A percentile compares a stretch with the other conserved stretches of the same genome.
Evolutionary conservation across 2,113 vertebrate genomes (phyloP).

Genomic region (Phasianus colchicus): DNA sequence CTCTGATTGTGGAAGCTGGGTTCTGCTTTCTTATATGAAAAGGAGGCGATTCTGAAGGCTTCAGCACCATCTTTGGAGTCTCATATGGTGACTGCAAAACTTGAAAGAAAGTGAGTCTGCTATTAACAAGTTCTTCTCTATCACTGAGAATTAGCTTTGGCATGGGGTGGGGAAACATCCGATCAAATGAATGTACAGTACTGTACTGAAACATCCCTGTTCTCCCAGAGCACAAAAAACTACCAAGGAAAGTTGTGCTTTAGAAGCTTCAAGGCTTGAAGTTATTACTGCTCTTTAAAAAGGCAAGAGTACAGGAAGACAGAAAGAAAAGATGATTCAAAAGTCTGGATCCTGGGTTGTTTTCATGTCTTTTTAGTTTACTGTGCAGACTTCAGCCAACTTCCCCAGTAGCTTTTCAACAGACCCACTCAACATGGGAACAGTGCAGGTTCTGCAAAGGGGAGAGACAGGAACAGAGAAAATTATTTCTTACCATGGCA

Average conservation of each 20-base stretch:
- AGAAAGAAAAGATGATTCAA: not conserved
- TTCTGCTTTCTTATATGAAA: not conserved
- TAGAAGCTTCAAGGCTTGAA: not conserved
- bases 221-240: not conserved
- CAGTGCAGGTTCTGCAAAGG: not conserved
- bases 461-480: not conserved
- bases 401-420: not conserved
- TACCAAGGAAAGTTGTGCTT: not conserved
- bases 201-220: not conserved
- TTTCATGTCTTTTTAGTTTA: not conserved
- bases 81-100: not conserved
- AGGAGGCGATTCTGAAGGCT: not conserved
- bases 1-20: not conserved
- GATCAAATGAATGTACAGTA: not conserved
- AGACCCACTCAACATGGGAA: not conserved
- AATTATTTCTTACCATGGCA: fast-evolving
- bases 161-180: fast-evolving
- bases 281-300: not conserved
- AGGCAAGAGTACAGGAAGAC: not conserved
- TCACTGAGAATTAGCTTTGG: not conserved
- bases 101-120: not conserved
- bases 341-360: not conserved
- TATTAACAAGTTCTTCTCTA: not conserved
- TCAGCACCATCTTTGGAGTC: not conserved
- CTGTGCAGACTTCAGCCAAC: not conserved